Conservation (phyloP, 1,140 invertebrate genomes). For the Hydropsyche tenuis region DNA sequence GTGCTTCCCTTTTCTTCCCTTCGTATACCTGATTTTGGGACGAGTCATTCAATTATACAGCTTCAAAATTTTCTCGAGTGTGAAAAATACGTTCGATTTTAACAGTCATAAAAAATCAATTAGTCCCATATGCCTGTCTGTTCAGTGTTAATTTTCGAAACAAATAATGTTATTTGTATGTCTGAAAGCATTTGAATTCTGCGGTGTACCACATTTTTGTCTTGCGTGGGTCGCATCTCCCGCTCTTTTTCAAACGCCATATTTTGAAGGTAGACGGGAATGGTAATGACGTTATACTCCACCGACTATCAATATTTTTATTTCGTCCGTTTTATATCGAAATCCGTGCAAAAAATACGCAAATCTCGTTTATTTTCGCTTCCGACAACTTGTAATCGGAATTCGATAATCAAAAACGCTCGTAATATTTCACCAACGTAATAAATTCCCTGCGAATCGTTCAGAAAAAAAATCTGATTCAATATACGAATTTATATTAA, state of each 20-base stretch:
- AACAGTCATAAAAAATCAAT: constrained; percentile 1
- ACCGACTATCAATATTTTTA: constrained; percentile 1
- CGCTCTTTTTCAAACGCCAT: not conserved
- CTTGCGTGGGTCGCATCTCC: constrained; percentile 23
- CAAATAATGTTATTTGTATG: not conserved
- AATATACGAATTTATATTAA: too few relatives aligned
- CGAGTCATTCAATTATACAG: not conserved
- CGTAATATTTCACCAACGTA: too few relatives aligned
- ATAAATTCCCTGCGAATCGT: too few relatives aligned
- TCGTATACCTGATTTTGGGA: not conserved
- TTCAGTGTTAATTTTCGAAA: constrained; percentile 1
- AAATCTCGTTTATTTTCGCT: too few relatives aligned
- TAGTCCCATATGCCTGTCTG: not conserved
- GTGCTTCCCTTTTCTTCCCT: not conserved
- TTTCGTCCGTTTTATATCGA: too few relatives aligned
- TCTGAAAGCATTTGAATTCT: not conserved
- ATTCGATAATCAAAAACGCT: too few relatives aligned
- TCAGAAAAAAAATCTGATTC: too few relatives aligned
- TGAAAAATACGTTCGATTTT: too few relatives aligned
- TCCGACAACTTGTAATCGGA: too few relatives aligned
- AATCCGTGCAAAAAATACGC: too few relatives aligned
- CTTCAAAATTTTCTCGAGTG: too few relatives aligned
- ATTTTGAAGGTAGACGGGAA: constrained; percentile 20
- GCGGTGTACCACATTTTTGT: not conserved
- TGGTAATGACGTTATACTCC: constrained; percentile 15